Conservation (phyloP, 2,888 invertebrate genomes). For the Lasioglossum vierecki region DNA sequence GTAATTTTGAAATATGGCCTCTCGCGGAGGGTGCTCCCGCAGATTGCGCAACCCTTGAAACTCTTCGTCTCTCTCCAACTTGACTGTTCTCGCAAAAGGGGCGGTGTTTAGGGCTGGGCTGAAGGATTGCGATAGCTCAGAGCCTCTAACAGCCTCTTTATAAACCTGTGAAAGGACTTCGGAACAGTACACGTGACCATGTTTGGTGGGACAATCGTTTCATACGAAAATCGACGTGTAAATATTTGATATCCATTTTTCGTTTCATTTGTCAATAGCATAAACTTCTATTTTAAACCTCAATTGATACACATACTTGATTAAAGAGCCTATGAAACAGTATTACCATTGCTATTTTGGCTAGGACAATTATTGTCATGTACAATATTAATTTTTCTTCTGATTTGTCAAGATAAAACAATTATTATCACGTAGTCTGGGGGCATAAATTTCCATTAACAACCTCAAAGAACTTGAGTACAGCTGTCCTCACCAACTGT, state of each 20-base stretch:
- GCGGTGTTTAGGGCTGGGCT: constrained; percentile 11
- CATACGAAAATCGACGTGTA: background rate
- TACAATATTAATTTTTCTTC: too few species aligned
- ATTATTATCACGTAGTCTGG: too few species aligned
- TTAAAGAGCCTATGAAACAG: too few species aligned
- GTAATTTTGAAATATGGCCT: constrained; percentile 77
- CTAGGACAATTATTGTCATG: too few species aligned
- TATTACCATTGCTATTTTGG: too few species aligned
- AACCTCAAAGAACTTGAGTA: too few species aligned
- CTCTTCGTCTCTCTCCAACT: constrained; percentile 67
- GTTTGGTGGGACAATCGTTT: background rate
- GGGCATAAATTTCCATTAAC: too few species aligned
- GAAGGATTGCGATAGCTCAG: constrained; percentile 1
- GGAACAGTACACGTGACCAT: background rate
- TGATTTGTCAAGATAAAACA: too few species aligned
- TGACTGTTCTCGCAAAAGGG: constrained; percentile 35
- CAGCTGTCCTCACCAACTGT: too few species aligned
- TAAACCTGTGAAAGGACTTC: background rate
- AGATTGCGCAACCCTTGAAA: constrained; percentile 71
- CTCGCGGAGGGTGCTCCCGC: constrained; percentile 65
- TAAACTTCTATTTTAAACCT: background rate
- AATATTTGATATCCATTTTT: background rate
- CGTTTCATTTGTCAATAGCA: background rate
- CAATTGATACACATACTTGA: too few species aligned
- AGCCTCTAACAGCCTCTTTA: background rate